Evolutionary conservation across 2,797 vertebrate species (phyloP), one percentile per base, ranked within the genome.

Genomic region (Craterocephalus amniculus): DNA sequence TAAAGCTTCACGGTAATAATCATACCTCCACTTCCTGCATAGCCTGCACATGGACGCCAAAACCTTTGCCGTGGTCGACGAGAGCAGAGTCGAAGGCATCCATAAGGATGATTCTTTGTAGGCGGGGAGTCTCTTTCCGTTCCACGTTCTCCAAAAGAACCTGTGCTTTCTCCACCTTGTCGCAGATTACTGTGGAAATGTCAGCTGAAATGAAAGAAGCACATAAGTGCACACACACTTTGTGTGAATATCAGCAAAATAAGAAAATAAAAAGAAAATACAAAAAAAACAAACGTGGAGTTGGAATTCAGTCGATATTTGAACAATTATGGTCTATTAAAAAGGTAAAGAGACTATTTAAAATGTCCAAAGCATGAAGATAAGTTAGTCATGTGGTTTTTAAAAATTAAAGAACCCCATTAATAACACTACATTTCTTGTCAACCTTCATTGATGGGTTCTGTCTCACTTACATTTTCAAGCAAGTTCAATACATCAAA

Each of bases 111-210:
- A 99, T 95, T 67, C 92, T 94, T 71, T 90, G 95, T 78, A 99
- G 92, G 54, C 94, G 94, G 0, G 95, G 94, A 0, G 95, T 99
- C 78, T 97, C 94, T 70, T 86, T 93, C 77, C 91, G 94, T 91
- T 98, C 96, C 88, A 99, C 95, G 0, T 99, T 97, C 35, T 94
- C 95, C 60, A 99, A 87, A 45, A 99, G 96, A 48, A 95, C 91
- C 70, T 83, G 86, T 29, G 97, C 98, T 85, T 99, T 99, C 74
- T 97, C 96, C 0, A 93, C 90, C 59, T 97, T 98, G 89, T 99
- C 98, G 55, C 97, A 98, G 56, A 99, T 96, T 65, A 99, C 97
- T 0, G 95, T 98, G 83, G 95, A 95, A 83, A 99, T 97, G 76
- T 99, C 97, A 36, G 97, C 98, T 99, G 92, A 18, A 80, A 88